Percentiles rank a stretch among this genome's conserved stretches.
These are phyloP conservation scores for Drosophila sordidula DNA, from an alignment of 2,888 invertebrate genomes.

Conservation along the genomic window DNA sequence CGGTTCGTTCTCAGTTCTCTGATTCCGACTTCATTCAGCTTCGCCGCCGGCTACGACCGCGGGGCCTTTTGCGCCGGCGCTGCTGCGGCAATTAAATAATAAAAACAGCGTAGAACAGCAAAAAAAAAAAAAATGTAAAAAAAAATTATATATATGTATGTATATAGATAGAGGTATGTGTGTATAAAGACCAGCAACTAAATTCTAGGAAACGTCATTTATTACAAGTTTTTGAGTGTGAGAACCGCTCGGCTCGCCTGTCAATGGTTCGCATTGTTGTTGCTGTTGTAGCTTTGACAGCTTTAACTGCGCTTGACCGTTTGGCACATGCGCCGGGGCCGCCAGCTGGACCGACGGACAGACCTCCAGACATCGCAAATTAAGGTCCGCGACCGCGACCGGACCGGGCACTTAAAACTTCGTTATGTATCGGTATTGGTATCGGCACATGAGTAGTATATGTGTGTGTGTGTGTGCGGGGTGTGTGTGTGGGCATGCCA, in stretches of 20 bases:
- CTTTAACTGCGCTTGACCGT: slow-evolving; percentile 80
- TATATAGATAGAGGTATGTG: slow-evolving; percentile 1
- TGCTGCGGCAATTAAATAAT: slow-evolving; percentile 77
- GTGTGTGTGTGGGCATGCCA: slow-evolving; percentile 16
- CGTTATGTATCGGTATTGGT: slow-evolving; percentile 52
- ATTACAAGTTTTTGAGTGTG: slow-evolving; percentile 77
- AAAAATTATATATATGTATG: neutral
- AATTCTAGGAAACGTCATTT: slow-evolving; percentile 80
- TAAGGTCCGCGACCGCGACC: slow-evolving; percentile 74
- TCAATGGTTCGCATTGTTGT: slow-evolving; percentile 72
- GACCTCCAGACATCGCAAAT: slow-evolving; percentile 73
- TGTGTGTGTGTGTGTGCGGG: slow-evolving; percentile 5
- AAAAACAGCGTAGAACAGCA: slow-evolving; percentile 45
- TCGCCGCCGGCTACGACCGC: slow-evolving; percentile 27
- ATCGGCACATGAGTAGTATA: slow-evolving; percentile 18
- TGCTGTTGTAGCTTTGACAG: slow-evolving; percentile 65
- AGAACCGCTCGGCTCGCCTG: slow-evolving; percentile 72
- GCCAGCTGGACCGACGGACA: slow-evolving; percentile 30
- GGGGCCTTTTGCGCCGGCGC: slow-evolving; percentile 73
- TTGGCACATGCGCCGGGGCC: slow-evolving; percentile 76
- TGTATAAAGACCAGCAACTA: slow-evolving; percentile 39
- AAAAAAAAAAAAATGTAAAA: slow-evolving; percentile 38
- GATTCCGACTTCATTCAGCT: slow-evolving; percentile 38
- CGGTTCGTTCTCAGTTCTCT: slow-evolving; percentile 41
- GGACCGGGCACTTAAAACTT: slow-evolving; percentile 67